Base-by-base conservation (phyloP, 2,797 vertebrate genomes). In the Ptychadena robeensis region DNA sequence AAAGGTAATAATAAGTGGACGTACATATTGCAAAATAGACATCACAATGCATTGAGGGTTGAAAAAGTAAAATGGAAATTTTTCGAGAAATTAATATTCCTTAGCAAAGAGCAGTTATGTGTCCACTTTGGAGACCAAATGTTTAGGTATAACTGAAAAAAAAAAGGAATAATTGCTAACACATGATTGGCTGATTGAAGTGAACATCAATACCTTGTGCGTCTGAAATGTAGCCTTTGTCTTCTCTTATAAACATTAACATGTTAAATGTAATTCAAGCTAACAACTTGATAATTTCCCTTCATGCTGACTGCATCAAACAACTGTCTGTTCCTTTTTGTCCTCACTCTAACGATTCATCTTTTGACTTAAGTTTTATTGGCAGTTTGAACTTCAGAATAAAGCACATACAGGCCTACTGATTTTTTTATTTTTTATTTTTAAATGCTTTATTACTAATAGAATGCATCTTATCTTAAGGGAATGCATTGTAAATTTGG, bases 391-490 rank as follows among this genome's bases (percentile, higher is more conserved):
- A 61, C 27, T 61, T 61, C 27, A 28, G 59, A 27, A 14, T 28
- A 61, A 28, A 61, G 28, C n/a, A 27, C 59, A 12, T 61, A 61
- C 27, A 25, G 59, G 10, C 4, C 18, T 53, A 22, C 22, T 53
- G 44, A 18, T 53, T 53, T 53, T 53, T 53, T 22, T 53, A 22
- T 44, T 53, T 53, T 53, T 53, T 53, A 53, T 53, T 53, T 44
- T 53, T 53, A 53, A 53, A 64, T 27, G 2, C 12, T 28, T 63
- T 61, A 25, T 30, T 75, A 63, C 25, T 32, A n/a, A n/a, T 30
- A 65, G 14, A 76, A 64, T 65, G 59, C 27, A 75, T 76, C 64
- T 76, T 31, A 73, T 28, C 18, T 53, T 30, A 76, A 6, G 6
- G 8, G 10, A 31, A 44, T 72, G 30, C 22, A 37, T 73, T 73